These are phyloP conservation scores for Anisognathus igniventris DNA, from an alignment of 2,797 vertebrate genomes.

Conservation along the genomic window DNA sequence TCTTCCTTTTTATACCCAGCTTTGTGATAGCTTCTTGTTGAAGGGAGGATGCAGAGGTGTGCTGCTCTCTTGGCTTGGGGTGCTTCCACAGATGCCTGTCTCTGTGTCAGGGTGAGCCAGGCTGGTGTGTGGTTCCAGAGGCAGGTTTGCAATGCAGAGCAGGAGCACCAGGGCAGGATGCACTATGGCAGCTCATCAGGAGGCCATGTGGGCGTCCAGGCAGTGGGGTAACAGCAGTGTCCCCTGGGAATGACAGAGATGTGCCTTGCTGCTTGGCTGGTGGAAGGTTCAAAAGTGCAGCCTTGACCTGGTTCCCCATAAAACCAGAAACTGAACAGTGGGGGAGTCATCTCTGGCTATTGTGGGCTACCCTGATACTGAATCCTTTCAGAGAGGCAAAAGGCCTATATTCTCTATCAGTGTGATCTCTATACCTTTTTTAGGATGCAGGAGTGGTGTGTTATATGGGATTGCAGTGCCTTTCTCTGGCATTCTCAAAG, in stretches of 20 bases:
- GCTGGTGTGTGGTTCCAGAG: not conserved
- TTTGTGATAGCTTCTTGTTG: not conserved
- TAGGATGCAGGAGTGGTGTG: not conserved
- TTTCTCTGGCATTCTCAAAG: not conserved
- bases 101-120: not conserved
- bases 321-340: not conserved
- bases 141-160: not conserved
- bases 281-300: not conserved
- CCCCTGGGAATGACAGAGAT: not conserved
- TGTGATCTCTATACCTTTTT: not conserved
- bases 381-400: not conserved
- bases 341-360: not conserved
- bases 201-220: fast-evolving
- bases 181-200: not conserved
- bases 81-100: not conserved
- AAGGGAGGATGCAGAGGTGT: not conserved
- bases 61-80: not conserved
- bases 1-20: not conserved
- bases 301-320: not conserved
- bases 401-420: not conserved
- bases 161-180: not conserved
- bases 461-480: not conserved
- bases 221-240: not conserved
- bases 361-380: not conserved
- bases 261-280: not conserved